A percentile compares a stretch with the other conserved stretches of the same genome.
phyloP scores from a whole-genome alignment of 2,888 invertebrate genomes.

The Drosophila acutilabella region DNA sequence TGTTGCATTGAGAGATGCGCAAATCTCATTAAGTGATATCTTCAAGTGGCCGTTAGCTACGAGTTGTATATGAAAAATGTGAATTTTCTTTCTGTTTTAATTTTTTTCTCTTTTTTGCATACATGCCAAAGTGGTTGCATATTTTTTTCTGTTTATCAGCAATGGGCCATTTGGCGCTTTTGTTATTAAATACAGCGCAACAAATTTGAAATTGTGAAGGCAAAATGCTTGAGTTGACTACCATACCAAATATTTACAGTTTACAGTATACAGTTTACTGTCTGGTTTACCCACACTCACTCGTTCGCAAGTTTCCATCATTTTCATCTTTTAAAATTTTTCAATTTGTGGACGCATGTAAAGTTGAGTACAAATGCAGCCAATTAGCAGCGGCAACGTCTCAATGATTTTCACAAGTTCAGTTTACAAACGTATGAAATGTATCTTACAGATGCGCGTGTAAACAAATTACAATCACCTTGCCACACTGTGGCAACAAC shows the following conservation, averaged over 20 bases:
- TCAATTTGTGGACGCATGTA: slow-evolving; percentile 68
- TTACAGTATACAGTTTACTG: slow-evolving; percentile 50
- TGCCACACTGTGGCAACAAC: not conserved
- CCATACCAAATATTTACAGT: slow-evolving; percentile 68
- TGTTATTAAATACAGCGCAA: slow-evolving; percentile 66
- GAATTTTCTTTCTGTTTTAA: slow-evolving; percentile 35
- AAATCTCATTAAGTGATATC: slow-evolving; percentile 84
- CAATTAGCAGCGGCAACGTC: slow-evolving; percentile 70
- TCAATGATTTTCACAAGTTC: slow-evolving; percentile 75
- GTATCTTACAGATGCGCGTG: slow-evolving; percentile 61
- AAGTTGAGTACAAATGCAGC: slow-evolving; percentile 71
- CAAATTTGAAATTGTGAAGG: slow-evolving; percentile 42
- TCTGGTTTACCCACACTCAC: not conserved
- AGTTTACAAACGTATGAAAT: slow-evolving; percentile 56
- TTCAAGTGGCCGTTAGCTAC: slow-evolving; percentile 80
- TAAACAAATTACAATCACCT: slow-evolving; percentile 59
- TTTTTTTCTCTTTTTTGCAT: slow-evolving; percentile 25
- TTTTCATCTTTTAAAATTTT: slow-evolving; percentile 39
- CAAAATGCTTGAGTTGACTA: slow-evolving; percentile 2
- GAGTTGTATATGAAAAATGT: slow-evolving; percentile 68
- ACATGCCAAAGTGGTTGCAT: slow-evolving; percentile 36
- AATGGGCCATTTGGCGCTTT: slow-evolving; percentile 74
- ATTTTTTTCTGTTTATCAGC: slow-evolving; percentile 59
- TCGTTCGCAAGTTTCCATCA: slow-evolving; percentile 30
- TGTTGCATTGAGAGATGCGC: slow-evolving; percentile 78